Percentiles rank a stretch among this genome's conserved stretches.
Evolutionary conservation across 1,140 invertebrate species (phyloP).

Genomic region (Copidosoma floridanum): DNA sequence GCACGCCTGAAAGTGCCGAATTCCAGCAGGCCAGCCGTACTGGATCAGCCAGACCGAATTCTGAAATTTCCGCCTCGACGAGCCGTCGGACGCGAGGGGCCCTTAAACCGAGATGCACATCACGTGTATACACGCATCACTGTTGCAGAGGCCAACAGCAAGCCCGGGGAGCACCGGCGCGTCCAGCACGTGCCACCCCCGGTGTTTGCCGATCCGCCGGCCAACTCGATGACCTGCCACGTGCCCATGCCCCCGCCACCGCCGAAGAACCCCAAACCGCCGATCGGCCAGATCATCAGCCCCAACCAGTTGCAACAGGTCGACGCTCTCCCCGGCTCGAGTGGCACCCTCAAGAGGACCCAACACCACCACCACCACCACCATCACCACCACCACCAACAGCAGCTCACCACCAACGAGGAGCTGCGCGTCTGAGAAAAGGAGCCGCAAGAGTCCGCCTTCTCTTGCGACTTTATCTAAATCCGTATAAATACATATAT

Average conservation of each 20-base stretch:
- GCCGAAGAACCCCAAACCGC: slow-evolving; percentile 67
- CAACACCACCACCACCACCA: slow-evolving; percentile 41
- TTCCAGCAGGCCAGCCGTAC: slow-evolving; percentile 10
- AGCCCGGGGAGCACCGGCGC: slow-evolving; percentile 61
- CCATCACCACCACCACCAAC: slow-evolving; percentile 61
- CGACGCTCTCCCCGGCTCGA: slow-evolving; percentile 54
- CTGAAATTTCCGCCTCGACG: slow-evolving; percentile 5
- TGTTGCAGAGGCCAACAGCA: slow-evolving; percentile 12
- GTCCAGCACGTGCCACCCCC: slow-evolving; percentile 76
- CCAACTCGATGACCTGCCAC: slow-evolving; percentile 65
- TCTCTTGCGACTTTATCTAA: slow-evolving; percentile 24
- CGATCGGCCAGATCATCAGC: slow-evolving; percentile 53
- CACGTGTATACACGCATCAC: too few species aligned
- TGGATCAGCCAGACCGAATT: slow-evolving; percentile 23
- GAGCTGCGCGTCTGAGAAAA: slow-evolving; percentile 72
- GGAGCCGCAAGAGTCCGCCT: slow-evolving; percentile 19
- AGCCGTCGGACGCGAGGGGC: too few species aligned
- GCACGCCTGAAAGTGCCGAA: too few species aligned
- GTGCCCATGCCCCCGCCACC: slow-evolving; percentile 70
- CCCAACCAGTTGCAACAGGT: slow-evolving; percentile 64
- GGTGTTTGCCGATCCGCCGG: slow-evolving; percentile 73
- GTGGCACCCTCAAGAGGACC: slow-evolving; percentile 62
- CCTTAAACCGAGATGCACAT: too few species aligned
- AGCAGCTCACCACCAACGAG: slow-evolving; percentile 65
- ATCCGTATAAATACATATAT: background rate